phyloP scores from a whole-genome alignment of 2,113 vertebrate species.

The Ceratotherium simum region DNA sequence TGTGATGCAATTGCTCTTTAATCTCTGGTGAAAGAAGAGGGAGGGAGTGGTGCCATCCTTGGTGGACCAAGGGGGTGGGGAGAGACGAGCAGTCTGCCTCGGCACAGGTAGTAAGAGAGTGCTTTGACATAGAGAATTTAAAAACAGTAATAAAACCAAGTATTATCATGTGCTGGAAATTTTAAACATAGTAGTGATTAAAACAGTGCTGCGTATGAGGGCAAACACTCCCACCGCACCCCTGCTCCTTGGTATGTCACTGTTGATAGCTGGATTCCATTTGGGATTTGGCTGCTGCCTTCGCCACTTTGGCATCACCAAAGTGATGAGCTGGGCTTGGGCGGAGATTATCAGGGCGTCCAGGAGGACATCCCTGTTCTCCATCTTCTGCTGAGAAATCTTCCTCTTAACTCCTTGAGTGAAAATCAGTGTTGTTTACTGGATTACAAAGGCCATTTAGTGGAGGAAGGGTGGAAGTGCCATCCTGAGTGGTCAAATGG shows the following conservation, averaged over 20 bases:
- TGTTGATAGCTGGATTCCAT: background rate
- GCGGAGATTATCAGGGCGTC: background rate
- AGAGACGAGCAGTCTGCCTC: too few species aligned
- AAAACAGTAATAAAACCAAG: background rate
- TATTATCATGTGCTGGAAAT: background rate
- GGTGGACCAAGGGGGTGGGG: background rate
- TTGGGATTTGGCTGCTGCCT: background rate
- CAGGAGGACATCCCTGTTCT: too few species aligned
- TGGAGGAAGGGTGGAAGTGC: rapidly evolving
- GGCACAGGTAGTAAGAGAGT: background rate
- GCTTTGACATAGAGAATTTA: background rate
- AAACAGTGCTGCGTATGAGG: background rate
- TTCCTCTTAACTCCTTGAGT: background rate
- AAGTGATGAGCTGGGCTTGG: background rate
- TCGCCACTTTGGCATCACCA: background rate
- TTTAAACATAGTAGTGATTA: background rate
- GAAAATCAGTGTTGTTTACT: background rate
- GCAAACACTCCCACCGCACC: rapidly evolving
- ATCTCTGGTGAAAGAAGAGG: background rate
- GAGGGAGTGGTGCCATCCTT: background rate
- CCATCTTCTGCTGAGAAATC: background rate
- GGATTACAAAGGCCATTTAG: background rate
- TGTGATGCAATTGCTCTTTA: background rate
- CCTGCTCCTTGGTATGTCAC: rapidly evolving
- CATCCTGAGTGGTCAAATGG: background rate